Conservation (phyloP, 2,113 vertebrate genomes). For the Scophthalmus maximus region DNA sequence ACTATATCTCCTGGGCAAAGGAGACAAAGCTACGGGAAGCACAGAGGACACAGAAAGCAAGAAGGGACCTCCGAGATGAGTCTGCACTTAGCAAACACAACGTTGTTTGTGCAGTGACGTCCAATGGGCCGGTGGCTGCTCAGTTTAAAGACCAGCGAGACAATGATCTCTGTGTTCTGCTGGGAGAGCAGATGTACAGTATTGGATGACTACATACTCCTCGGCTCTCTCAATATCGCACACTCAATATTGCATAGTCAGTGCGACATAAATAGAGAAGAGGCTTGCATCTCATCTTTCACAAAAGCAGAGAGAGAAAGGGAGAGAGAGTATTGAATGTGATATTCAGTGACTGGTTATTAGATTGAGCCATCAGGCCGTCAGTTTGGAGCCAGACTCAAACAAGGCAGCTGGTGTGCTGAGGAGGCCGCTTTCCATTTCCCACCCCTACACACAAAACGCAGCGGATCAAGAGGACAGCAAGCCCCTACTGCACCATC, state of each 20-base stretch:
- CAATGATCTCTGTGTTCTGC: conserved; percentile 58
- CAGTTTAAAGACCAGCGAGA: conserved; percentile 34
- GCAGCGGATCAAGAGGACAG: conserved; percentile 15
- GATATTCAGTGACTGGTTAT: conserved; percentile 71
- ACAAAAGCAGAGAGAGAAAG: conserved; percentile 47
- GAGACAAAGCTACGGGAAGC: neutral
- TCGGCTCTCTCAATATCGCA: conserved; percentile 53
- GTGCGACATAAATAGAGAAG: conserved; percentile 62
- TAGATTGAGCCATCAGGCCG: conserved; percentile 63
- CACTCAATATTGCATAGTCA: conserved; percentile 63
- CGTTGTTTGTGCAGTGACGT: conserved; percentile 39
- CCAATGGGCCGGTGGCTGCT: conserved; percentile 5
- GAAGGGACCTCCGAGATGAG: conserved; percentile 5
- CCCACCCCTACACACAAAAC: conserved; percentile 34
- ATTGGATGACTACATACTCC: conserved; percentile 61
- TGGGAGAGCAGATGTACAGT: conserved; percentile 63
- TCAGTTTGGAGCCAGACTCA: conserved; percentile 71
- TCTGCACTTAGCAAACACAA: conserved; percentile 46
- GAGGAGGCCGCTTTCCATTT: conserved; percentile 42
- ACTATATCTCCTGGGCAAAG: neutral
- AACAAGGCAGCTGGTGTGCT: conserved; percentile 51
- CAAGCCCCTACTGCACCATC: conserved; percentile 46
- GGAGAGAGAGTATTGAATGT: conserved; percentile 50
- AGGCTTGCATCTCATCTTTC: conserved; percentile 64
- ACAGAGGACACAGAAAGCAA: neutral